phyloP scores from a whole-genome alignment of 2,888 invertebrate species.

The Calephelis perditalis region DNA sequence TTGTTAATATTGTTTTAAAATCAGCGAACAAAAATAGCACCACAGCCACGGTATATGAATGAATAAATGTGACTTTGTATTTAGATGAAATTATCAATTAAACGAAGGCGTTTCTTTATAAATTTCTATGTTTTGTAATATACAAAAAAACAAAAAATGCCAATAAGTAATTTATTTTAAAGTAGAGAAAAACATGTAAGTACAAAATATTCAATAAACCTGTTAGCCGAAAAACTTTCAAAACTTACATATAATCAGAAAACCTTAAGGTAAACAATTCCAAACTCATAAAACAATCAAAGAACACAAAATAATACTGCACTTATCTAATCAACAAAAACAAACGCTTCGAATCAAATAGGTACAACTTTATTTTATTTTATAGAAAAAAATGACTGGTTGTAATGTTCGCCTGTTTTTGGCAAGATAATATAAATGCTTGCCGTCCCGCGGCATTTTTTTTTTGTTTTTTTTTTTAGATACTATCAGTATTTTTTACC shows the following conservation, averaged over 20 bases:
- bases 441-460: conserved; percentile 17
- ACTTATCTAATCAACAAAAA: conserved; percentile 27
- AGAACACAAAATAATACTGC: conserved; percentile 40
- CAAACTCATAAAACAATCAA: conserved; percentile 26
- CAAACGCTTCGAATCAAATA: conserved; percentile 3
- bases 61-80: too few relatives aligned
- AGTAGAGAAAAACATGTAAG: conserved; percentile 62
- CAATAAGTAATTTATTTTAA: conserved; percentile 64
- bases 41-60: too few relatives aligned
- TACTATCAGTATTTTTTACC: too few relatives aligned
- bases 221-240: conserved; percentile 32
- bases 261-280: conserved; percentile 14
- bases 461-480: conserved; percentile 4
- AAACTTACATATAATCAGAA: conserved; percentile 27
- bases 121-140: too few relatives aligned
- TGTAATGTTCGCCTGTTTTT: conserved; percentile 12
- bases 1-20: too few relatives aligned
- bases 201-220: conserved; percentile 54
- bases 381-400: conserved; percentile 17
- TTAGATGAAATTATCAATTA: too few relatives aligned
- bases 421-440: conserved; percentile 15
- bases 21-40: too few relatives aligned
- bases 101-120: too few relatives aligned
- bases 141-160: conserved; percentile 38
- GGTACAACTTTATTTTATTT: conserved; percentile 31